A percentile compares a stretch with the other conserved stretches of the same genome.
phyloP scores from a whole-genome alignment of 2,797 vertebrate species.

The Pseudotriccus pelzelni region DNA sequence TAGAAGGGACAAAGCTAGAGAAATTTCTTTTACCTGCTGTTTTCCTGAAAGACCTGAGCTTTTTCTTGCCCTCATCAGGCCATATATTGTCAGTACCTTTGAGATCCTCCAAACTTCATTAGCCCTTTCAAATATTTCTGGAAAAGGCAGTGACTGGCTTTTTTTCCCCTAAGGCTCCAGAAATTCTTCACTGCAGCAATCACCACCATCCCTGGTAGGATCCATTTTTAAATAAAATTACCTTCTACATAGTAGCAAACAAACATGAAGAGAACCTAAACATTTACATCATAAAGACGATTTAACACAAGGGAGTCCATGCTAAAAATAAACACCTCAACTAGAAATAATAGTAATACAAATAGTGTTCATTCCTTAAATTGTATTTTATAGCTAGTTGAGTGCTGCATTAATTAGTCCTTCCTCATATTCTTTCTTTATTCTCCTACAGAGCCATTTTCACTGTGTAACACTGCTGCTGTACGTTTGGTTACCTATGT shows the following conservation, averaged over 20 bases:
- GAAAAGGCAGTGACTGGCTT: not conserved
- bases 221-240: slow-evolving; percentile 2
- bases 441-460: not conserved
- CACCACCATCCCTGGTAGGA: not conserved
- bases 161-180: not conserved
- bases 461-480: not conserved
- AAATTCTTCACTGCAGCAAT: not conserved
- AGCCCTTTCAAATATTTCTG: not conserved
- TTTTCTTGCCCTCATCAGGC: not conserved
- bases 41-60: not conserved
- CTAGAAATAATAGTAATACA: not conserved
- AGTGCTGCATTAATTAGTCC: not conserved
- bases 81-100: not conserved
- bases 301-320: not conserved
- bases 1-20: not conserved
- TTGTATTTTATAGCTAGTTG: not conserved
- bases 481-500: not conserved
- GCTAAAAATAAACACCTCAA: not conserved
- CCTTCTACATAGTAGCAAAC: not conserved
- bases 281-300: not conserved
- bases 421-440: not conserved
- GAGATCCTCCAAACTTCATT: slow-evolving; percentile 9
- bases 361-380: not conserved
- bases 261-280: not conserved
- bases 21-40: slow-evolving; percentile 19